Base-by-base conservation (phyloP, 2,797 vertebrate genomes). In the Scolopax rusticola region DNA sequence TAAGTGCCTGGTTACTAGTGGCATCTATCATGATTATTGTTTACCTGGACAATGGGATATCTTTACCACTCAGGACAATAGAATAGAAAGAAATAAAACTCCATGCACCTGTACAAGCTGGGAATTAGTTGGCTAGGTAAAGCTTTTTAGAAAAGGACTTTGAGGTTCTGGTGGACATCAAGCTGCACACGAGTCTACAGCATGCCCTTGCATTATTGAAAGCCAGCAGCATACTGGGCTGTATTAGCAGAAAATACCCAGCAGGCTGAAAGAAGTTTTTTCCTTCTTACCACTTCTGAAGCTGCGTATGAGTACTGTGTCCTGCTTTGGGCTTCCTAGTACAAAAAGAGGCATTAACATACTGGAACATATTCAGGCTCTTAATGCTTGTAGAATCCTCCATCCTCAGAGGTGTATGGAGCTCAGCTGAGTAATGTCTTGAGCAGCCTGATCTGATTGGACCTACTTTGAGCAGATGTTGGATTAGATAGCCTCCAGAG, bases 341-440 rank as follows among this genome's bases (percentile, higher is more conserved):
- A 40, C 18, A 51, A 73, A 33, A 57, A 56, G 40, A 11, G 28
- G 6, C 9, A 14, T 36, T 68, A 19, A 57, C 14, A 12, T 79
- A 40, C 15, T 50, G 24, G 16, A 84, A 32, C 5, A 30, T 17
- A 30, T 17, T 53, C 28, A 53, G 28, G 16, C 16, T 30, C 51
- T 11, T 16, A 30, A 53, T 28, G 6, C 11, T 53, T 56, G 1
- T 69, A 28, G 51, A 73, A 60, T 85, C 41, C 4, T 57, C 10
- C 2, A 2, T 68, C 30, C 38, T 51, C 2, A 0, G 19, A 61
- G 23, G 9, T 65, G 15, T 79, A 0, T 30, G 60, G 25, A 76
- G 33, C 33, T 86, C 19, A 59, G 16, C 59, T 76, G 33, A 18
- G 15, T 25, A 36, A 20, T 57, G 15, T 69, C 25, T 8, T 63